A percentile compares a stretch with the other conserved stretches of the same genome.
These are phyloP conservation scores for Pocillopora damicornis DNA, from an alignment of 64 coral and sea anemone species.

Conservation along the genomic window DNA sequence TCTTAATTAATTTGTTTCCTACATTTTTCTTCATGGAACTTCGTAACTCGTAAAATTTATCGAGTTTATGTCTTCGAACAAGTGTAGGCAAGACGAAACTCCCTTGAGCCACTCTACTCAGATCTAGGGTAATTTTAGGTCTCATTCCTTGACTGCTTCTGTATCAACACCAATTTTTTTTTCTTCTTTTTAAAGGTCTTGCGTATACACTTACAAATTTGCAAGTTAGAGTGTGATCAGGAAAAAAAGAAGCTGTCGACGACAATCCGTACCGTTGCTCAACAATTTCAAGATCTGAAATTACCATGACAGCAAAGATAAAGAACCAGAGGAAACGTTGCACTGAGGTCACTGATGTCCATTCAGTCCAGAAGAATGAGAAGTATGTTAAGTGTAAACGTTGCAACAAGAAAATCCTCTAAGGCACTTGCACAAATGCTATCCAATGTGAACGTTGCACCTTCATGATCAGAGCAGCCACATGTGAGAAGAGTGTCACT, in stretches of 20 bases:
- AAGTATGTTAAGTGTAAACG: constrained; percentile 32
- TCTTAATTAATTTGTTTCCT: constrained; percentile 11
- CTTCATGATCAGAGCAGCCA: constrained; percentile 37
- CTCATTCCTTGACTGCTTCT: constrained; percentile 15
- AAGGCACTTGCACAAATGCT: constrained; percentile 28
- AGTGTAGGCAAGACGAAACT: not conserved
- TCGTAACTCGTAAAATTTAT: constrained; percentile 29
- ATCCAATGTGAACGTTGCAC: constrained; percentile 35
- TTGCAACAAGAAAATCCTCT: constrained; percentile 46
- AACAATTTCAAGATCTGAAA: constrained; percentile 33
- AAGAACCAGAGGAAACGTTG: constrained; percentile 19
- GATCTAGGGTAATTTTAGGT: not conserved
- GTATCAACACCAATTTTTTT: not conserved
- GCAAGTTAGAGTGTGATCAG: constrained; percentile 47
- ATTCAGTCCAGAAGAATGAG: constrained; percentile 23
- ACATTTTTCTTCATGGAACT: constrained; percentile 19
- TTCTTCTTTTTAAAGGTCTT: constrained; percentile 17
- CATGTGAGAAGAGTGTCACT: constrained; percentile 31
- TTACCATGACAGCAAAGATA: constrained; percentile 24
- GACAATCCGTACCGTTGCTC: constrained; percentile 33
- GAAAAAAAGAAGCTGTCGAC: constrained; percentile 46
- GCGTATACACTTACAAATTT: constrained; percentile 50
- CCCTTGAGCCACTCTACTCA: not conserved
- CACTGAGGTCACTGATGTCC: constrained; percentile 37
- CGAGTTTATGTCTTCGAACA: constrained; percentile 15